Percentiles rank a stretch among this genome's conserved stretches.
These are phyloP conservation scores for Pipistrellus pygmaeus DNA, from an alignment of 2,797 vertebrate genomes.

Conservation along the genomic window DNA sequence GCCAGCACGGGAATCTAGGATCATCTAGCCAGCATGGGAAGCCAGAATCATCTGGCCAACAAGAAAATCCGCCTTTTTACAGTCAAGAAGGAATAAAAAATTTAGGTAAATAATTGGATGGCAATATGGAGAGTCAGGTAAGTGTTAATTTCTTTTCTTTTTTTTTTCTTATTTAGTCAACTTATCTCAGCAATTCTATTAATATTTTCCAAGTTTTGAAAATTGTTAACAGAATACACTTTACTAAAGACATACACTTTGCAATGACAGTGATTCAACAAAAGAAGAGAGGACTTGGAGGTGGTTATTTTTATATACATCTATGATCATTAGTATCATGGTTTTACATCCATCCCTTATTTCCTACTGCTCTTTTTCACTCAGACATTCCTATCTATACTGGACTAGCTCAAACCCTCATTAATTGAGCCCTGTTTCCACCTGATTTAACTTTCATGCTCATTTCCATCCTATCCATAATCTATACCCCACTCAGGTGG, in stretches of 20 bases:
- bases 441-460: not conserved
- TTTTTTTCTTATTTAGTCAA: not conserved
- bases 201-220: conserved; percentile 5
- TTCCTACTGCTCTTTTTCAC: not conserved
- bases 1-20: not conserved
- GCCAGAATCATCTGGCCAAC: not conserved
- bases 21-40: not conserved
- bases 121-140: conserved; percentile 53
- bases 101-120: not conserved
- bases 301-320: not conserved
- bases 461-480: not conserved
- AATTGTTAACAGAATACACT: not conserved
- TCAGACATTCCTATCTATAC: not conserved
- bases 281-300: not conserved
- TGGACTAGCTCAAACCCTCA: not conserved
- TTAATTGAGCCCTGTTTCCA: not conserved
- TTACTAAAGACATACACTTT: not conserved
- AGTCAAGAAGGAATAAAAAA: conserved; percentile 53
- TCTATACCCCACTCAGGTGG: not conserved
- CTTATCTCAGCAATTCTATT: not conserved
- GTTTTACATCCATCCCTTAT: not conserved
- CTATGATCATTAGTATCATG: not conserved
- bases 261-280: not conserved
- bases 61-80: conserved; percentile 18
- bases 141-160: conserved; percentile 14